Percentiles rank a stretch among this genome's conserved stretches.
These are phyloP conservation scores for Microtus pennsylvanicus DNA, from an alignment of 2,113 vertebrate species.

Conservation along the genomic window DNA sequence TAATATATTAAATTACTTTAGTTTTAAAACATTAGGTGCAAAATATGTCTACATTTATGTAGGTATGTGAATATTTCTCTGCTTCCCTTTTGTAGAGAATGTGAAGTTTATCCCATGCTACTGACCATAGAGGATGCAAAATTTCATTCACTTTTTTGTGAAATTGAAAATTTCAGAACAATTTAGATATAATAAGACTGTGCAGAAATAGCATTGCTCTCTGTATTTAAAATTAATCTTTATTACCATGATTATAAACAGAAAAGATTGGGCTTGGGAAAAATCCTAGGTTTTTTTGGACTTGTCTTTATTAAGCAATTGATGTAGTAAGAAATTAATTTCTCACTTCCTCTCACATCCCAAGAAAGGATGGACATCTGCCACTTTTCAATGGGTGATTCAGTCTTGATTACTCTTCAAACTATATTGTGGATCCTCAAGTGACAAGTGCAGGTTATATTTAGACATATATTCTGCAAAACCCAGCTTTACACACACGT, in stretches of 20 bases:
- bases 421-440: background rate
- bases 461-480: slow-evolving; percentile 26
- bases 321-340: slow-evolving; percentile 16
- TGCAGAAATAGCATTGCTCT: background rate
- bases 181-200: slow-evolving; percentile 18
- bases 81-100: background rate
- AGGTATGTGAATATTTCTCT: background rate
- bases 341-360: slow-evolving; percentile 43
- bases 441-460: slow-evolving; percentile 38
- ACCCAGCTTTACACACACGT: background rate
- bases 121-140: background rate
- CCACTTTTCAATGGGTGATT: slow-evolving; percentile 51
- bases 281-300: background rate
- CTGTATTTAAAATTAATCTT: slow-evolving; percentile 52
- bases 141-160: background rate
- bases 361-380: slow-evolving; percentile 48
- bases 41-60: background rate
- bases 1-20: background rate
- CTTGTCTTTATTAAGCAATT: slow-evolving; percentile 35
- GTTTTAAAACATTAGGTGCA: background rate
- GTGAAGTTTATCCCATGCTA: background rate
- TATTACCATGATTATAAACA: background rate
- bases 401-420: slow-evolving; percentile 53
- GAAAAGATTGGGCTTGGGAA: background rate
- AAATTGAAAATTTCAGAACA: background rate